Conservation (phyloP, 2,113 vertebrate genomes). For the Daphoenositta chrysoptera region DNA sequence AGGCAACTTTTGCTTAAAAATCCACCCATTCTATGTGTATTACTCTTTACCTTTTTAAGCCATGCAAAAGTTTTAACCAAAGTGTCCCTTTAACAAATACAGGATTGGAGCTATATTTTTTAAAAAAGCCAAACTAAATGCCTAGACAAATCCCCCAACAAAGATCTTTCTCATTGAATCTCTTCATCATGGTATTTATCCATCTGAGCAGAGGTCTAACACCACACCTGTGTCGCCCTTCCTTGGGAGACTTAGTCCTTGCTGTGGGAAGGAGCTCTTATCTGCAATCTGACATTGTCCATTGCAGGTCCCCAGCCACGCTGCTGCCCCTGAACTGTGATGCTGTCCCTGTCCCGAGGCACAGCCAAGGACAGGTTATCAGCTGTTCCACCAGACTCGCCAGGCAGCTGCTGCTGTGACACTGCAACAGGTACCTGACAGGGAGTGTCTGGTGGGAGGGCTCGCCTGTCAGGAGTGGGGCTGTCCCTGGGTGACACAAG, state of each 20-base stretch:
- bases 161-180: background rate
- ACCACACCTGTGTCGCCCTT: background rate
- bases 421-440: background rate
- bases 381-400: background rate
- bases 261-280: background rate
- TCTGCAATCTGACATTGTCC: background rate
- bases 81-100: slow-evolving; percentile 25
- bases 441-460: accelerated
- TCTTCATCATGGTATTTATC: background rate
- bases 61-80: slow-evolving; percentile 28
- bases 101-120: background rate
- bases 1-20: background rate
- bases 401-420: background rate
- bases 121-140: background rate
- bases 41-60: background rate
- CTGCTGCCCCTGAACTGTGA: background rate
- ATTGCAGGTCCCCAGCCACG: background rate
- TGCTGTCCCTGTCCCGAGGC: background rate
- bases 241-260: background rate
- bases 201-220: background rate
- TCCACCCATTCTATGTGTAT: background rate
- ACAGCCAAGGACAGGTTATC: background rate
- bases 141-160: background rate
- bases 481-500: background rate
- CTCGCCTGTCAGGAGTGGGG: accelerated